A percentile compares a stretch with the other conserved stretches of the same genome.
phyloP scores from a whole-genome alignment of 2,888 invertebrate genomes.

The Polylopha cassiicola region DNA sequence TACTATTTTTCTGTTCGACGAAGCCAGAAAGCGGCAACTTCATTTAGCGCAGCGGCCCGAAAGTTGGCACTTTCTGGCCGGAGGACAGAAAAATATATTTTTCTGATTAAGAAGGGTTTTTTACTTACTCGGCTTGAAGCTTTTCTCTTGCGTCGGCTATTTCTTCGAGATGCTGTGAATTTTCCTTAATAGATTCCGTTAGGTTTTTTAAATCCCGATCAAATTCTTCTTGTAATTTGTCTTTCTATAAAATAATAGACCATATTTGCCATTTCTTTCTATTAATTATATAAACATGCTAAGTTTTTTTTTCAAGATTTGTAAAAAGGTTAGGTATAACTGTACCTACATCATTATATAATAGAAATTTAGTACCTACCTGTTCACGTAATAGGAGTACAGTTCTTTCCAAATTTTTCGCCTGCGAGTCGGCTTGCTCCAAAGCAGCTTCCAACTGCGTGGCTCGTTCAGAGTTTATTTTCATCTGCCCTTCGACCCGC shows the following conservation, averaged over 20 bases:
- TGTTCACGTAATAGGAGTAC: constrained; percentile 51
- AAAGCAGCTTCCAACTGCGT: constrained; percentile 47
- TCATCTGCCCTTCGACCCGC: constrained; percentile 50
- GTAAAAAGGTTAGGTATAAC: background rate
- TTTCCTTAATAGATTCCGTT: constrained; percentile 53
- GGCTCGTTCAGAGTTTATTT: constrained; percentile 43
- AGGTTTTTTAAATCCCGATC: constrained; percentile 53
- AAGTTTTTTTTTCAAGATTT: too few species aligned
- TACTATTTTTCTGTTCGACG: too few species aligned
- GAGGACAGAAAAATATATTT: too few species aligned
- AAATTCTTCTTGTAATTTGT: constrained; percentile 49
- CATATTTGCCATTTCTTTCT: background rate
- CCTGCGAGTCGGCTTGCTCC: constrained; percentile 43
- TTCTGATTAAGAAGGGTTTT: too few species aligned
- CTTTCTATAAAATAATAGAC: constrained; percentile 41
- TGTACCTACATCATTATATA: too few species aligned
- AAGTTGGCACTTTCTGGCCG: too few species aligned
- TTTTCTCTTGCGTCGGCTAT: constrained; percentile 56
- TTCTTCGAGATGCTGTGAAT: constrained; percentile 54
- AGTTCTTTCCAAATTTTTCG: constrained; percentile 44
- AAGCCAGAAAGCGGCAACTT: too few species aligned
- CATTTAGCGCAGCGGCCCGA: too few species aligned
- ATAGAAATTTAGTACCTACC: constrained; percentile 35
- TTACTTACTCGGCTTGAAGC: constrained; percentile 59
- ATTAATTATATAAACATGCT: background rate